Evolutionary conservation across 2,113 vertebrate species (phyloP), one percentile per base, ranked within the genome.

Genomic region (Neolamprologus sp.): DNA sequence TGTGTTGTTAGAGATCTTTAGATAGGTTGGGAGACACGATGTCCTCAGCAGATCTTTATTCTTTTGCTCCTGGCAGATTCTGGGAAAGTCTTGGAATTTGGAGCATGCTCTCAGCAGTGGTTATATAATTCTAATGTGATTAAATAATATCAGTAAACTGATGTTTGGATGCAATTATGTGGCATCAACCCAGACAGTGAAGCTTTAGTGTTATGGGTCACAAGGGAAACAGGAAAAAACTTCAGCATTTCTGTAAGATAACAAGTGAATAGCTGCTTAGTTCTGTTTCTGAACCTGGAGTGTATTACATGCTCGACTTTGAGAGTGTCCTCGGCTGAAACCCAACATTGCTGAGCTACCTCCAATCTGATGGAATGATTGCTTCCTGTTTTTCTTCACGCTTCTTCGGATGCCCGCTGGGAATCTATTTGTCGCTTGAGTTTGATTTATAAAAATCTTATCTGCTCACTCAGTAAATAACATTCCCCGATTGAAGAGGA

Each of bases 401-500:
- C 85, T 53, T 82, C 16, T 57, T 80, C 7, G 7, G 40, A 85
- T 31, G 84, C 91, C 92, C 81, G 42, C 40, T 57, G 93, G 94
- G 92, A 93, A 80, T 85, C 16, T 7, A 26, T 86, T 79, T 90
- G 91, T 88, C 9, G 53, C 89, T 91, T 54, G 71, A 57, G 88
- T 93, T 92, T 81, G 54, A 82, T 88, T 94, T 93, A 80, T 87
- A 78, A 90, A 90, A 73, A 47, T 65, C 87, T 92, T 95, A 96
- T 96, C 95, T 88, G 85, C 88, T 83, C 73, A 51, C 81, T 94
- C 89, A 91, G 93, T 95, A 95, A 95, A 96, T 94, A 96, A 91
- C 94, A 96, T 96, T 96, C 94, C 95, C 73, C 19, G 65, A 80
- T 9, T 80, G 11, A 68, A 87, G 73, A 49, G 47, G 57, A 55